phyloP scores from a whole-genome alignment of 2,113 vertebrate genomes.

The Brienomyrus brachyistius region DNA sequence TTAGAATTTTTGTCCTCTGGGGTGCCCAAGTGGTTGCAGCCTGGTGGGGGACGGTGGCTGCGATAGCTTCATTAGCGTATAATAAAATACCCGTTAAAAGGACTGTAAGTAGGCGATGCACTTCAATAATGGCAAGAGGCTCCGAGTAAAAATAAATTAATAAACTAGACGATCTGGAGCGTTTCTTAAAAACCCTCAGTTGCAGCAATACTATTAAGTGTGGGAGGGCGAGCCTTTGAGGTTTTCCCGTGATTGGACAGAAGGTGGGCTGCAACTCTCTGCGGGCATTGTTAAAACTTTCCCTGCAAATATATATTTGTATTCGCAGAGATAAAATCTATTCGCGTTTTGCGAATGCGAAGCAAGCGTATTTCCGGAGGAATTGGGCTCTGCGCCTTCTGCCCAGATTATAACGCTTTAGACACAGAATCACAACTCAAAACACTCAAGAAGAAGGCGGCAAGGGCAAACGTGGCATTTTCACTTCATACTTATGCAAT shows the following conservation, averaged over 20 bases:
- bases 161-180: background rate
- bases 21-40: background rate
- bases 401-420: background rate
- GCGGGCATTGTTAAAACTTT: slow-evolving; percentile 13
- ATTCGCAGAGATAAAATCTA: background rate
- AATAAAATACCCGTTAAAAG: background rate
- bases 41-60: background rate
- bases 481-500: background rate
- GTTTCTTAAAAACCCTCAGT: background rate
- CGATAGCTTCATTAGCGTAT: background rate
- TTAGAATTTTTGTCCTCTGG: background rate
- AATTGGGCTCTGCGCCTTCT: background rate
- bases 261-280: slow-evolving; percentile 10
- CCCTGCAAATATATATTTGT: background rate
- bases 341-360: background rate
- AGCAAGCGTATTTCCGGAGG: background rate
- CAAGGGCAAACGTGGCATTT: background rate
- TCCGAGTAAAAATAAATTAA: background rate
- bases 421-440: background rate
- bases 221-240: background rate
- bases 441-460: background rate
- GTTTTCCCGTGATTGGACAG: slow-evolving; percentile 5
- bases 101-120: background rate
- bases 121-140: background rate
- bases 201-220: background rate